Base-by-base conservation (phyloP, 2,113 vertebrate genomes). In the Tinamus guttatus region DNA sequence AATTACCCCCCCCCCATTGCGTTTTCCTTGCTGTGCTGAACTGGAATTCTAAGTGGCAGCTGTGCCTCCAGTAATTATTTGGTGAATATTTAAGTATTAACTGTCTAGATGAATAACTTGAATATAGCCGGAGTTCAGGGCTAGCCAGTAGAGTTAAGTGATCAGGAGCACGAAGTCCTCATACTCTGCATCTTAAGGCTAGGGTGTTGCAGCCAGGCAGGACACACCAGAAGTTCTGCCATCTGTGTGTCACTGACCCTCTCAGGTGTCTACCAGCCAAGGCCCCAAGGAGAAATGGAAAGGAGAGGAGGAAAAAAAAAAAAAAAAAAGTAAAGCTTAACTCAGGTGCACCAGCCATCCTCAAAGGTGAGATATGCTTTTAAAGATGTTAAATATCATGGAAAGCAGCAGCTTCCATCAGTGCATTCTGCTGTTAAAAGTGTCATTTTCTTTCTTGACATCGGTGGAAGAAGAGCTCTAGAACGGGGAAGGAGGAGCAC, bases 271-370 rank as follows among this genome's bases (percentile, higher is more conserved):
- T 16, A 43, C 64, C 43, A 62, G 68, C 86, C 83, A 81, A 51
- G 80, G 73, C 63, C 81, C 67, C 58, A 14, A 65, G 80, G 62
- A 51, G 13, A 70, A 76, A 63, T 51, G 83, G 85, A 68, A 90
- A 63, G 51, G 27, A 25, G 17, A 28, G 7, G 16, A 27, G 21
- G 4, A 14, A 67, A 36, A 69, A 87, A 54, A 63, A 64, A 41
- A 56, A n/a, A 40, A 38, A 59, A 71, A 58, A 56, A 78, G 90
- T 92, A 93, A 90, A 94, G 84, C 49, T 91, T 94, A 93, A 94
- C 93, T 93, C 93, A 92, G 95, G 93, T 90, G 93, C 83, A 85
- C 91, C 93, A 83, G 76, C 62, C 73, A 78, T 85, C 59, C 70
- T 75, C 40, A 90, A 80, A 75, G n/a, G 62, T 88, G 67, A 81